Conservation (phyloP, 1,140 invertebrate genomes). For the Trichonephila clavata region DNA sequence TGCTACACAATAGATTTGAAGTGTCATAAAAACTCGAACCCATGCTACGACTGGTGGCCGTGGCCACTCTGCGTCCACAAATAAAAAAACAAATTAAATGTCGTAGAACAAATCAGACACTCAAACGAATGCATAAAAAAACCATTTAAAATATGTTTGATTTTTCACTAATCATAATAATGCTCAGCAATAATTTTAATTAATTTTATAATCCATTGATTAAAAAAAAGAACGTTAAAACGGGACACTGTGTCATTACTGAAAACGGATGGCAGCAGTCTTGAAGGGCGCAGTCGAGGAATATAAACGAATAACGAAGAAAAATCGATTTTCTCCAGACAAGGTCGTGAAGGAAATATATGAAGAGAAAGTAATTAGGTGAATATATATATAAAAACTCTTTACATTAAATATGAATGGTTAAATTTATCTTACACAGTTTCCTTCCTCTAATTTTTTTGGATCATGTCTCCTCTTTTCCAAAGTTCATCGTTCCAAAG, state of each 20-base stretch:
- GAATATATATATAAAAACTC: neutral
- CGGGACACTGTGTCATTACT: neutral
- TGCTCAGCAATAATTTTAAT: no score
- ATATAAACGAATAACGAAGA: neutral
- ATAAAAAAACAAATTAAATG: no score
- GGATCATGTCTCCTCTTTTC: neutral
- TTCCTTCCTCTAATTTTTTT: neutral
- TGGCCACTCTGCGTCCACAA: no score
- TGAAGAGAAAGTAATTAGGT: neutral
- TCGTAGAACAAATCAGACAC: no score
- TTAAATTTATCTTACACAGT: neutral
- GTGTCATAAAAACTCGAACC: no score
- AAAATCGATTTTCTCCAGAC: conserved; percentile 5
- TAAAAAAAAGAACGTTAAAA: neutral
- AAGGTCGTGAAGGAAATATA: neutral
- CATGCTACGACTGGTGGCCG: no score
- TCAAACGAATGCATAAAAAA: no score
- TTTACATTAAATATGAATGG: neutral
- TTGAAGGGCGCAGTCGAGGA: neutral
- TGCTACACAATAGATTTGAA: no score
- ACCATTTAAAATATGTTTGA: no score
- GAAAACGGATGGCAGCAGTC: neutral
- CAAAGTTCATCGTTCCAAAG: neutral
- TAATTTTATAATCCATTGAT: no score
- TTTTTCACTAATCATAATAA: no score